A percentile compares a stretch with the other conserved stretches of the same genome.
Conservation (phyloP, 2,797 vertebrate genomes). For the Pseudochaenichthys georgianus region DNA sequence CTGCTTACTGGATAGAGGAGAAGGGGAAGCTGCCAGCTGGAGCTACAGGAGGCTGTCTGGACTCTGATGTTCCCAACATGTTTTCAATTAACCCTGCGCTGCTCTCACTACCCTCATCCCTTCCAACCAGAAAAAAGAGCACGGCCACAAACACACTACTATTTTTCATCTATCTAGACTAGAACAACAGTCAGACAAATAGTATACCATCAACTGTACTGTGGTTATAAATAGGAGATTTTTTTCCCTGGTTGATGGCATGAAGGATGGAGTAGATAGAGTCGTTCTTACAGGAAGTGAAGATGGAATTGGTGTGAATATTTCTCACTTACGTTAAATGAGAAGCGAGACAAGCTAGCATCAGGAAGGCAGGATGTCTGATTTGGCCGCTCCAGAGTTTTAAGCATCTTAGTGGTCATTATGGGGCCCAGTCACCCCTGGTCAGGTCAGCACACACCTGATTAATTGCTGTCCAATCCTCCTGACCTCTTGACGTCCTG, state of each 20-base stretch:
- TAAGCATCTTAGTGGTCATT: neutral
- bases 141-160: constrained; percentile 18
- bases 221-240: neutral
- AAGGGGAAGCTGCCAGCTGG: constrained; percentile 55
- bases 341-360: neutral
- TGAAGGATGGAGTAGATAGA: neutral
- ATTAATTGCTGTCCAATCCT: neutral
- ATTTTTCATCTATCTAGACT: neutral
- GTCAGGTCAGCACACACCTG: neutral
- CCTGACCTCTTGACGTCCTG: neutral
- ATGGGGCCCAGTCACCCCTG: neutral
- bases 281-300: neutral
- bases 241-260: neutral
- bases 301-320: neutral
- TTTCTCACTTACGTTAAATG: neutral
- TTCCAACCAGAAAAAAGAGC: constrained; percentile 47
- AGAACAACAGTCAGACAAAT: constrained; percentile 1
- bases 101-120: constrained; percentile 37
- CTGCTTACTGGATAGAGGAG: constrained; percentile 9
- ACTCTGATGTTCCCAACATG: constrained; percentile 59
- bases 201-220: neutral
- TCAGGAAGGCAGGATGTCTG: neutral
- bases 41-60: constrained; percentile 66
- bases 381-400: neutral
- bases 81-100: constrained; percentile 75